Percentiles rank a stretch among this genome's conserved stretches.
Evolutionary conservation across 2,113 vertebrate species (phyloP).

Genomic region (Synchiropus splendidus): DNA sequence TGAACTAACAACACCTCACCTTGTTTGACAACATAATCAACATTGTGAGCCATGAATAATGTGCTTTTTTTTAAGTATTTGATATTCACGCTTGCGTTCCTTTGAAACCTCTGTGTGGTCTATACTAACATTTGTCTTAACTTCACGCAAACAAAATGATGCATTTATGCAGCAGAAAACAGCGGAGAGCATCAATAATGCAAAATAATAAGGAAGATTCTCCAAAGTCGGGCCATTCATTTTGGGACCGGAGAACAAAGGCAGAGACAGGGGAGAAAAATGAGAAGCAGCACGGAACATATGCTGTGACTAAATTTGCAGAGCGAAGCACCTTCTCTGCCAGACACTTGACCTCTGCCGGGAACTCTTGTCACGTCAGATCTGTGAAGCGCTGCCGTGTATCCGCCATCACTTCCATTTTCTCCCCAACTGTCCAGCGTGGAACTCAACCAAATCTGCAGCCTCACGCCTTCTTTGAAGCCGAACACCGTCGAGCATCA

Average conservation of each 20-base stretch:
- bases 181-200: no score
- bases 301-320: constrained; percentile 19
- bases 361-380: constrained; percentile 12
- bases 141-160: not conserved
- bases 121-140: no score
- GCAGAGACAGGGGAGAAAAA: constrained; percentile 3
- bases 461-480: constrained; percentile 26
- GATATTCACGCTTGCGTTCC: no score
- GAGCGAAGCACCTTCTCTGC: constrained; percentile 23
- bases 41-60: no score
- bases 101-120: no score
- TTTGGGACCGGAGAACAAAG: constrained; percentile 8
- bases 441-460: constrained; percentile 25
- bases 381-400: no score
- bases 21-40: no score
- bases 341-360: constrained; percentile 34
- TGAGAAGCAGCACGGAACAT: constrained; percentile 13
- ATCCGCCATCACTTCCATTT: no score
- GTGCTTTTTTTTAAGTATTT: no score
- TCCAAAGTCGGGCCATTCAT: no score
- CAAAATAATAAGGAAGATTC: not conserved
- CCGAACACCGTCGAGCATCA: constrained; percentile 21
- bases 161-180: not conserved
- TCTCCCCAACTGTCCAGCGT: no score
- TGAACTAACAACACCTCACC: no score